phyloP scores from a whole-genome alignment of 2,113 vertebrate genomes.

The Gorsachius goisagi region DNA sequence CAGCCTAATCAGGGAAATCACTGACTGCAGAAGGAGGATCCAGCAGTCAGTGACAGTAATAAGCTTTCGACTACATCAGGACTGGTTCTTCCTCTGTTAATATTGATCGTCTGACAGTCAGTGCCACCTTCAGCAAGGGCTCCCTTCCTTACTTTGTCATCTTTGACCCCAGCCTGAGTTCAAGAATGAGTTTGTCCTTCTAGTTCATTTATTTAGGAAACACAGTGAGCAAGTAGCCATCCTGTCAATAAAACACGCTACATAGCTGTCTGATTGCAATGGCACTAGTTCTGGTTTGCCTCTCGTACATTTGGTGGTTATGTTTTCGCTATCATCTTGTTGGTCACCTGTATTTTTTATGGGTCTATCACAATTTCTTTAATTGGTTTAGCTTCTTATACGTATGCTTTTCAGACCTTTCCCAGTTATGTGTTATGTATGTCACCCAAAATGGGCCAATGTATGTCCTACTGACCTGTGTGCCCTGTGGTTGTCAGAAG shows the following conservation, averaged over 20 bases:
- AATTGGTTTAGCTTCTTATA: not conserved
- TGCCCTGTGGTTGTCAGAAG: rapidly evolving
- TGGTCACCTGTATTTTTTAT: not conserved
- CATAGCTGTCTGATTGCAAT: not conserved
- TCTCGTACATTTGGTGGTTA: not conserved
- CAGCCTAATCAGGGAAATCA: not conserved
- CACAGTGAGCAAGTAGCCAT: not conserved
- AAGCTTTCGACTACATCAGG: not conserved
- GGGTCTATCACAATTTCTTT: not conserved
- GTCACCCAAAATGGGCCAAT: not conserved
- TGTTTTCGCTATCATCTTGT: rapidly evolving
- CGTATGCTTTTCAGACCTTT: not conserved
- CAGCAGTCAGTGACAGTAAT: not conserved
- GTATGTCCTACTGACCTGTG: rapidly evolving
- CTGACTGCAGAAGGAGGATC: not conserved
- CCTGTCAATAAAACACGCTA: not conserved
- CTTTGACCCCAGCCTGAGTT: not conserved
- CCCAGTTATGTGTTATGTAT: not conserved
- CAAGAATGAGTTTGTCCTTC: not conserved
- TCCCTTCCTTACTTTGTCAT: not conserved
- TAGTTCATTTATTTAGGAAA: not conserved
- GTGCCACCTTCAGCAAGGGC: not conserved
- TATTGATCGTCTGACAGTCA: not conserved
- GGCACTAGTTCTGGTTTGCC: not conserved
- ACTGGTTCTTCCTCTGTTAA: not conserved